phyloP scores from a whole-genome alignment of 2,113 vertebrate genomes.

The Centropus bengalensis region DNA sequence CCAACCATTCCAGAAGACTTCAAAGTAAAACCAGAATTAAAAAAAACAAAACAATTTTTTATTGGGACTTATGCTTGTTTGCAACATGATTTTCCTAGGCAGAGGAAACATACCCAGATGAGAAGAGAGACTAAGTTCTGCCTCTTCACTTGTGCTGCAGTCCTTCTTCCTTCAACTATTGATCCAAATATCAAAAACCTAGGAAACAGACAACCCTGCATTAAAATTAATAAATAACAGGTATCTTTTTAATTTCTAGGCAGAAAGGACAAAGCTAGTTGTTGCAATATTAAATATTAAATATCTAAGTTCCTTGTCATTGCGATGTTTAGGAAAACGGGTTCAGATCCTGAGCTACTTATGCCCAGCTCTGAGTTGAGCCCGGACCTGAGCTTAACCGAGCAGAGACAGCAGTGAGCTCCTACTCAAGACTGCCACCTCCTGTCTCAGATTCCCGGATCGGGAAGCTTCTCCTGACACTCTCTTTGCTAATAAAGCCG shows the following conservation, averaged over 20 bases:
- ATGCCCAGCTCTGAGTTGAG: neutral
- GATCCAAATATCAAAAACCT: neutral
- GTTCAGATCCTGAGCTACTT: neutral
- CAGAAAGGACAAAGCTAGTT: neutral
- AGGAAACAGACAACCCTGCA: neutral
- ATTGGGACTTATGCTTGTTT: neutral
- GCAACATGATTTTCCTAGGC: neutral
- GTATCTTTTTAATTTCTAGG: neutral
- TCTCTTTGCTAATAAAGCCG: neutral
- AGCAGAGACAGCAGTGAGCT: neutral
- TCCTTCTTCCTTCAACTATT: neutral
- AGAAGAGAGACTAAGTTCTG: neutral
- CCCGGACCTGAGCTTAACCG: neutral
- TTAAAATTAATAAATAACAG: neutral
- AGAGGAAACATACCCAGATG: neutral
- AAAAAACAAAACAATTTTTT: neutral
- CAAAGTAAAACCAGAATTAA: conserved; percentile 46
- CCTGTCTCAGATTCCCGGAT: neutral
- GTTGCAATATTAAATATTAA: neutral
- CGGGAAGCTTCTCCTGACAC: neutral
- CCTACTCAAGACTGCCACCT: conserved; percentile 61
- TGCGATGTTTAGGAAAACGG: neutral
- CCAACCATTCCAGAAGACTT: conserved; percentile 46
- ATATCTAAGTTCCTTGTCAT: neutral
- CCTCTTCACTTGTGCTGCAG: neutral